phyloP scores from a whole-genome alignment of 2,113 vertebrate species.

The Nymphicus hollandicus region DNA sequence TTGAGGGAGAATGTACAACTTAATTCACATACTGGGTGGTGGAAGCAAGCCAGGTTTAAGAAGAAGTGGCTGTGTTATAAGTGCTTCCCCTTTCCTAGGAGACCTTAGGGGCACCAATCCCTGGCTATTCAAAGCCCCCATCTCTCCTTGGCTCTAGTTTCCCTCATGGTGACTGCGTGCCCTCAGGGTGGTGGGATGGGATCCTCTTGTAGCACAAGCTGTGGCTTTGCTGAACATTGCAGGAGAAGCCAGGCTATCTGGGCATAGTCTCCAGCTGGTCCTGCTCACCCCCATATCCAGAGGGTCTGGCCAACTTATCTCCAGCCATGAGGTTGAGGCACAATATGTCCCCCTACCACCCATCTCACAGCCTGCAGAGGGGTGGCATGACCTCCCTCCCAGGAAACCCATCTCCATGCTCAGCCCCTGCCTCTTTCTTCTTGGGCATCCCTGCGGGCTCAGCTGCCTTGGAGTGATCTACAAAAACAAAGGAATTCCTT shows the following conservation, averaged over 20 bases:
- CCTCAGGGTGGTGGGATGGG: background rate
- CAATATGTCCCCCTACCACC: background rate
- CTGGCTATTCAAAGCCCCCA: background rate
- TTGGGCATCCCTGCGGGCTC: background rate
- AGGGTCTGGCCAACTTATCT: background rate
- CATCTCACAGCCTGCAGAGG: background rate
- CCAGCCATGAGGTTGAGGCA: rapidly evolving
- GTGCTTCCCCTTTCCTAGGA: background rate
- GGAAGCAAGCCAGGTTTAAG: background rate
- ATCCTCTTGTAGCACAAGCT: background rate
- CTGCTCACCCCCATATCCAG: background rate
- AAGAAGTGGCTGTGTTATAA: background rate
- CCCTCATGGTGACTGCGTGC: background rate
- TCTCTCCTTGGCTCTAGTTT: background rate
- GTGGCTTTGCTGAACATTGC: background rate
- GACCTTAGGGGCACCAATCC: background rate
- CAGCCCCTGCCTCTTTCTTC: background rate
- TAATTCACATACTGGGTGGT: rapidly evolving
- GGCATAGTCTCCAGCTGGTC: background rate
- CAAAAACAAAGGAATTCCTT: conserved; percentile 63
- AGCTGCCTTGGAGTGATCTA: conserved; percentile 31
- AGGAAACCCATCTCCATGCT: background rate
- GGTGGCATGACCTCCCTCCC: background rate
- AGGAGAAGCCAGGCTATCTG: background rate
- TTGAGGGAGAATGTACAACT: background rate